Evolutionary conservation across 2,888 invertebrate species (phyloP).

Genomic region (Bombylius discolor): DNA sequence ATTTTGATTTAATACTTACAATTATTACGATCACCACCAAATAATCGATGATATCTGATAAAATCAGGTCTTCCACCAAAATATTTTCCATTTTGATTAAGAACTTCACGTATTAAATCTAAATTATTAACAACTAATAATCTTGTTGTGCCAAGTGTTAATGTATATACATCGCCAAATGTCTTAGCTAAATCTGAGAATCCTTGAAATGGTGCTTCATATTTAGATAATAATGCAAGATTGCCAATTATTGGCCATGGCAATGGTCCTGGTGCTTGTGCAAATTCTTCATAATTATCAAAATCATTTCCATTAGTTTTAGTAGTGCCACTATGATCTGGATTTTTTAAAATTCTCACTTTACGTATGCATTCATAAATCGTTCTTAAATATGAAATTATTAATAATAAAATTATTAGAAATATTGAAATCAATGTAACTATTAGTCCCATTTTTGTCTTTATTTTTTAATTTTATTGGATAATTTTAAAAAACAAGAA

Average conservation of each 20-base stretch:
- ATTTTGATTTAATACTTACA: conserved; percentile 48
- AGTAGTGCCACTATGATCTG: conserved; percentile 2
- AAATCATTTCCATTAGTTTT: background rate
- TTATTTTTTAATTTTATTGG: background rate
- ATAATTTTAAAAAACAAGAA: no score
- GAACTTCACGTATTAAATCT: conserved; percentile 56
- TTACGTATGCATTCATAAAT: conserved; percentile 21
- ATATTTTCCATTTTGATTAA: conserved; percentile 65
- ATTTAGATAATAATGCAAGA: conserved; percentile 50
- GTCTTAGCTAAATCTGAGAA: conserved; percentile 54
- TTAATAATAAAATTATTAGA: background rate
- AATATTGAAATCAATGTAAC: background rate
- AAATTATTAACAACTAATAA: conserved; percentile 66
- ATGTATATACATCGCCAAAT: conserved; percentile 60
- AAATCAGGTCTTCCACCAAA: conserved; percentile 77
- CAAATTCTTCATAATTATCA: conserved; percentile 9
- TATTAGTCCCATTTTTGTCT: background rate
- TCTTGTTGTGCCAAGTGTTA: conserved; percentile 52
- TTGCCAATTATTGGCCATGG: conserved; percentile 59
- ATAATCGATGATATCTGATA: conserved; percentile 63
- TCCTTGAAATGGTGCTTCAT: conserved; percentile 55
- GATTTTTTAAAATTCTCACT: conserved; percentile 16
- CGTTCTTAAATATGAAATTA: conserved; percentile 17
- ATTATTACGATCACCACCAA: conserved; percentile 73
- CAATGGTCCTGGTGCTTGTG: conserved; percentile 49